Evolutionary conservation across 1,140 invertebrate species (phyloP).

Genomic region (Eufriesea mexicana): DNA sequence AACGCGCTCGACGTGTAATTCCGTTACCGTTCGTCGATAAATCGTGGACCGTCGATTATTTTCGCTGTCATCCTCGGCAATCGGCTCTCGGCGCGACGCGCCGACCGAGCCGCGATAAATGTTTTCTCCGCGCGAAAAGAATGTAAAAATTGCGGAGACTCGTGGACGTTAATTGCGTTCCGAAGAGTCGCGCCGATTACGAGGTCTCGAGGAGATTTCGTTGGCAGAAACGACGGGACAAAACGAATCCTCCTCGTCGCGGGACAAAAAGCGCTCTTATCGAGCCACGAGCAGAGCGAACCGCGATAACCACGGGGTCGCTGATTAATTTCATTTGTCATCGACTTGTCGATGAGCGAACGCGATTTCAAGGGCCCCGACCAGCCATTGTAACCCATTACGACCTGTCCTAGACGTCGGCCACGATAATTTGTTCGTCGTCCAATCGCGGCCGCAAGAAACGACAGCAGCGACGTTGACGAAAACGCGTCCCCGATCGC

Average conservation of each 20-base stretch:
- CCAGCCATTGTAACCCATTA: slow-evolving; percentile 26
- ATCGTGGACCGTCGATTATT: too few species aligned
- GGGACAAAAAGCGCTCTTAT: background rate
- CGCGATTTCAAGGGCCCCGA: slow-evolving; percentile 19
- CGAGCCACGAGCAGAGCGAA: background rate
- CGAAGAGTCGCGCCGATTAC: too few species aligned
- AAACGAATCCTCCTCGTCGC: background rate
- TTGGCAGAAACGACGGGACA: background rate
- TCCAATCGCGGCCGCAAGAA: slow-evolving; percentile 24
- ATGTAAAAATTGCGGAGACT: too few species aligned
- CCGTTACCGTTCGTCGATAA: slow-evolving; percentile 7
- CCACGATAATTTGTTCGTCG: slow-evolving; percentile 18
- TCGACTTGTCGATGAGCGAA: slow-evolving; percentile 26
- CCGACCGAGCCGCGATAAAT: too few species aligned
- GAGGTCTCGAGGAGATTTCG: background rate
- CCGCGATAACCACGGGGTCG: background rate
- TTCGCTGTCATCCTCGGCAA: too few species aligned
- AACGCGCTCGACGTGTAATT: background rate
- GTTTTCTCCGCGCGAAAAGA: too few species aligned
- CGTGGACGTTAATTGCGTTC: background rate
- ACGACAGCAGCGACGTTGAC: slow-evolving; percentile 35
- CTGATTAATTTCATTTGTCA: slow-evolving; percentile 34
- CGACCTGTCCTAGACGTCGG: slow-evolving; percentile 25
- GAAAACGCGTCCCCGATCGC: background rate
- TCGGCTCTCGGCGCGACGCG: too few species aligned